Evolutionary conservation across 2,888 invertebrate genomes (phyloP), one percentile per base, ranked within the genome.

Genomic region (Villa cingulata): DNA sequence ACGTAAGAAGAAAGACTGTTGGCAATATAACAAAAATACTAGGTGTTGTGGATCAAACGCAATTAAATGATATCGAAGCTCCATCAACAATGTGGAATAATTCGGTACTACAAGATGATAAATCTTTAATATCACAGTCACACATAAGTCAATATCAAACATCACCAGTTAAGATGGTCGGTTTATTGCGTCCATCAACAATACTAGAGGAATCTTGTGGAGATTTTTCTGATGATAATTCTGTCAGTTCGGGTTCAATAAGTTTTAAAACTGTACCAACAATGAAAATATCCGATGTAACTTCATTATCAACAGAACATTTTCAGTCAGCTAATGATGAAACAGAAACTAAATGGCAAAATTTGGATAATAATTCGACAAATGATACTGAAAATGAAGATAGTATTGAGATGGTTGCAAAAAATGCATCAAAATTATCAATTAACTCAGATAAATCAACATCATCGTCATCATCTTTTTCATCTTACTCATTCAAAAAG

Each of bases 81-180:
- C 68, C 68, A 0, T 66, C 68, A 0, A 58, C 58, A 4, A 54
- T 68, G 12, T 68, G 68, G 68, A 67, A 68, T 29, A 62, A 52
- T n/a, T 51, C 60, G 39, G 59, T 61, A 3, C 40, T 36, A 7
- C 36, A 36, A 7, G 49, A 53, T 10, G 60, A 59, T 14, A 56
- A 54, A 1, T 47, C 51, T 2, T 38, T 54, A 3, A 6, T 23
- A 23, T 14, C 20, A 19, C 15, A 39, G 5, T 34, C 7, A 14
- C 34, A 34, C 4, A 5, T 4, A 34, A 15, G 4, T 5, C 3
- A 4, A 2, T 27, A 23, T 27, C 59, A 59, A 36, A 59, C 60
- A 3, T 68, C 68, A 2, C 68, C 68, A 0, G 60, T 65, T 0
- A 68, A 68, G 54, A 63, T 65, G 61, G 61, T 67, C 1, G 67